These are phyloP conservation scores for Dasyurus viverrinus DNA, from an alignment of 2,113 vertebrate genomes.

Conservation along the genomic window DNA sequence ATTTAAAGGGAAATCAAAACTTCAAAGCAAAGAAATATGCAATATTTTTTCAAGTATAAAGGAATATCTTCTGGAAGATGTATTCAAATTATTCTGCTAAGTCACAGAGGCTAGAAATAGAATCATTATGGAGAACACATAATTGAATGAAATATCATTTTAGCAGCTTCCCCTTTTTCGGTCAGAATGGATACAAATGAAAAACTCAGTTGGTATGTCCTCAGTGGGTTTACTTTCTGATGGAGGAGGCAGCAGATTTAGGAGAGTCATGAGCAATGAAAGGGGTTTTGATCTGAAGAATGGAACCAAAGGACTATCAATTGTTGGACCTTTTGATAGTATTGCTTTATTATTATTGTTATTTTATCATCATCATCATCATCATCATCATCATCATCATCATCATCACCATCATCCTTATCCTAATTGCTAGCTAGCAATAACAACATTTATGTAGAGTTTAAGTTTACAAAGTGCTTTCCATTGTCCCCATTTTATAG, in stretches of 20 bases:
- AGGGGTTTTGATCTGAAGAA: not conserved
- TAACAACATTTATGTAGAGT: not conserved
- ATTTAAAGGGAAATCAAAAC: not conserved
- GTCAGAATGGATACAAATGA: not conserved
- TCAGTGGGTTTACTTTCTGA: not conserved
- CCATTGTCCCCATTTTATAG: not conserved
- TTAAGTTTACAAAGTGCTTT: not conserved
- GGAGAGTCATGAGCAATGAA: not conserved
- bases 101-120: not conserved
- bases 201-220: not conserved
- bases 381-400: not conserved
- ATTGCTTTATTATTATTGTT: not conserved
- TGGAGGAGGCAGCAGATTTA: not conserved
- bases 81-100: not conserved
- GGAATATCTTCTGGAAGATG: not conserved
- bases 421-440: not conserved
- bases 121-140: not conserved
- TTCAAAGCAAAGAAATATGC: not conserved
- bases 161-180: not conserved
- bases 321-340: not conserved
- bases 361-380: not conserved
- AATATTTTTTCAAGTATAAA: not conserved
- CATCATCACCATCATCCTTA: not conserved
- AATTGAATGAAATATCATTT: not conserved
- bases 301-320: too few species aligned